Evolutionary conservation across 2,888 invertebrate genomes (phyloP).

Genomic region (Hipparchia semele): DNA sequence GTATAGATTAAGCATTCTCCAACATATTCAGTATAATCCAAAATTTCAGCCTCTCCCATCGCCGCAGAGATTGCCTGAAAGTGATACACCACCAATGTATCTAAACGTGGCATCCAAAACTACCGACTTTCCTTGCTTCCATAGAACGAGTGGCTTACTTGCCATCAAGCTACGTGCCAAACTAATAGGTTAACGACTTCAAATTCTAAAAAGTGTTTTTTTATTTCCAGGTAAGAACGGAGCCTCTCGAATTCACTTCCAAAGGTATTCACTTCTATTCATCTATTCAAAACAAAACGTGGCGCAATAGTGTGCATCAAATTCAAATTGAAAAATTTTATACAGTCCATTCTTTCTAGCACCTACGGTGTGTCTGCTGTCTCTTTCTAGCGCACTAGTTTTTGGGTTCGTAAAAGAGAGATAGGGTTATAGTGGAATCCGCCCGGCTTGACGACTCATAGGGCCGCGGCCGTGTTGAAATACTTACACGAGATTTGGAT

Average conservation of each 20-base stretch:
- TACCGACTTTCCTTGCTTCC: no score
- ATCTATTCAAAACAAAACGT: slow-evolving; percentile 43
- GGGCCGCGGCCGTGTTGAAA: slow-evolving; percentile 71
- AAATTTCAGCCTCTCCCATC: no score
- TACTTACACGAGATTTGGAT: slow-evolving; percentile 75
- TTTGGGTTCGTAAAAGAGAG: slow-evolving; percentile 45
- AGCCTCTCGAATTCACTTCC: slow-evolving; percentile 27
- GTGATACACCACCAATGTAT: no score
- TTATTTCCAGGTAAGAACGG: slow-evolving; percentile 45
- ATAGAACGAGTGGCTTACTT: no score
- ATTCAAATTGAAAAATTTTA: slow-evolving; percentile 48
- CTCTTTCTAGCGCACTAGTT: slow-evolving; percentile 38
- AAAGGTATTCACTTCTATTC: slow-evolving; percentile 40
- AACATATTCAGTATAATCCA: no score
- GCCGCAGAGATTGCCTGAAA: no score
- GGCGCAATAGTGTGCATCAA: slow-evolving; percentile 44
- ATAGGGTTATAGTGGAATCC: slow-evolving; percentile 46
- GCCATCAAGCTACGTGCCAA: no score
- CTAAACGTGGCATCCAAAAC: no score
- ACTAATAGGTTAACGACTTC: no score
- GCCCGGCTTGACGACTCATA: slow-evolving; percentile 55
- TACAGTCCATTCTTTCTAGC: slow-evolving; percentile 44
- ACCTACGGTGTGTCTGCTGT: slow-evolving; percentile 38
- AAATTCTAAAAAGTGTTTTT: slow-evolving; percentile 6
- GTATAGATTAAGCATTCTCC: no score